Conservation (phyloP, 2,888 invertebrate genomes). For the Reticulitermes lucifugus region DNA sequence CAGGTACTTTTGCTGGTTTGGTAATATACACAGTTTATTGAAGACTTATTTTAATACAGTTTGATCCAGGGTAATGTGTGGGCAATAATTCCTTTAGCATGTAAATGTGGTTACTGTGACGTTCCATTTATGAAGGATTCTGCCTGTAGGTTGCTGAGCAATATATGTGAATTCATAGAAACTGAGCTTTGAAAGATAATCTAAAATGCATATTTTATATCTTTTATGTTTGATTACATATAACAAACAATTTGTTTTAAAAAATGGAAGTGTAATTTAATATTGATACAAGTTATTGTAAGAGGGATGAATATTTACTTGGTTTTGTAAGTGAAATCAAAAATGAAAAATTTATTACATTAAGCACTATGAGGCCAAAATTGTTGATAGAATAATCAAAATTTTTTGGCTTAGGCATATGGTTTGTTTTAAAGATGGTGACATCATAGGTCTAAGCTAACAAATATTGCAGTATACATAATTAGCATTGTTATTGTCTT, state of each 20-base stretch:
- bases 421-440: neutral
- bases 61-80: neutral
- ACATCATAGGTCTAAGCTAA: no score
- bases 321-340: neutral
- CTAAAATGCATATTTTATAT: neutral
- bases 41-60: no score
- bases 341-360: no score
- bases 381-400: neutral
- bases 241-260: neutral
- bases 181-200: conserved; percentile 6
- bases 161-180: neutral
- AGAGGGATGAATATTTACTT: neutral
- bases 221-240: neutral
- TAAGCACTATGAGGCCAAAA: neutral
- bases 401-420: neutral
- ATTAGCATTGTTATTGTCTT: no score
- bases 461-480: no score
- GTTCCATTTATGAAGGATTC: neutral
- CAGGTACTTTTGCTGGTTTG: no score
- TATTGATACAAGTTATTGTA: neutral
- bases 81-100: neutral
- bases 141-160: neutral
- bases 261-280: neutral
- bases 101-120: neutral
- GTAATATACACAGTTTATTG: no score